A percentile compares a stretch with the other conserved stretches of the same genome.
These are phyloP conservation scores for Cephalopterus ornatus DNA, from an alignment of 2,113 vertebrate species.

Conservation along the genomic window DNA sequence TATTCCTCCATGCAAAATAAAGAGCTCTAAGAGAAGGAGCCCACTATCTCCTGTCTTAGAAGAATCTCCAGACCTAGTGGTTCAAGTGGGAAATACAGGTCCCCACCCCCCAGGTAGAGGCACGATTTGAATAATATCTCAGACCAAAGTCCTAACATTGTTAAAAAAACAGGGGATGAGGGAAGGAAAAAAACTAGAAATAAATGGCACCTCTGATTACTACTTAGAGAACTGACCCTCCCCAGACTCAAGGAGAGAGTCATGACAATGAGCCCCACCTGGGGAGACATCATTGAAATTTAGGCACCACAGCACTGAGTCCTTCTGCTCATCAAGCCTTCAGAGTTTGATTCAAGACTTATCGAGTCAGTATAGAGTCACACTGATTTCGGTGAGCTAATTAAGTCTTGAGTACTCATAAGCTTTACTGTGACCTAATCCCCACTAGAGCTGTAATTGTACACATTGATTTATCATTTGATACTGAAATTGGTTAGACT, in stretches of 20 bases:
- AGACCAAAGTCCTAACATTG: neutral
- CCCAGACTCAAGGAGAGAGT: neutral
- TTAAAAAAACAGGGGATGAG: neutral
- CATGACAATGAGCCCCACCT: neutral
- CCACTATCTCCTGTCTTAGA: neutral
- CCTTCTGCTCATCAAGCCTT: neutral
- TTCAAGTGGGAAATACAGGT: neutral
- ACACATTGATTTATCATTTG: conserved; percentile 46
- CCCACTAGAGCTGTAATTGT: conserved; percentile 41
- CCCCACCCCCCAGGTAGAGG: neutral
- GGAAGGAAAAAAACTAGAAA: neutral
- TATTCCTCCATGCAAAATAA: neutral
- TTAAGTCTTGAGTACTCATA: conserved; percentile 47
- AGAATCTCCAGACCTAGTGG: neutral
- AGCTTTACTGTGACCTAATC: conserved; percentile 44
- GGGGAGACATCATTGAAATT: neutral
- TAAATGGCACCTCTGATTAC: neutral
- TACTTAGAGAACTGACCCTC: neutral
- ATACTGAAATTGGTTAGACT: conserved; percentile 9
- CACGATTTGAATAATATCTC: neutral
- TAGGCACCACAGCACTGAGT: neutral
- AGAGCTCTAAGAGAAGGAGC: neutral
- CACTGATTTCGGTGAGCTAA: conserved; percentile 33
- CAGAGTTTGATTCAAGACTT: neutral
- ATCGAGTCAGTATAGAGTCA: neutral